Evolutionary conservation across 2,797 vertebrate genomes (phyloP).

Genomic region (Macropodus opercularis): DNA sequence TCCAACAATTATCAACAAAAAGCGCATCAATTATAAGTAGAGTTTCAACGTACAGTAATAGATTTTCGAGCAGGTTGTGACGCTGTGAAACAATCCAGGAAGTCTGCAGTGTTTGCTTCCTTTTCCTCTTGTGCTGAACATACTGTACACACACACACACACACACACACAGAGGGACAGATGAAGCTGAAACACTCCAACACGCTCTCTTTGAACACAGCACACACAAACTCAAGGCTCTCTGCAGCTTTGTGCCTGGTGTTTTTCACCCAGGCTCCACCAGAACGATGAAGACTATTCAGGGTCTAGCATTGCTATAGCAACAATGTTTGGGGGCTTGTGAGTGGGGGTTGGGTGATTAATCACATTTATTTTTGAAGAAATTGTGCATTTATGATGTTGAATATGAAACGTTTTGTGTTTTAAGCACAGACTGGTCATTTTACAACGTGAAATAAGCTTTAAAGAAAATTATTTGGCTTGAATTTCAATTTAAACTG

Average conservation of each 20-base stretch:
- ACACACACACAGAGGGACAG: slow-evolving; percentile 10
- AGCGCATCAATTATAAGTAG: too few relatives aligned
- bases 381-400: background rate
- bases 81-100: background rate
- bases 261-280: slow-evolving; percentile 13
- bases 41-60: too few relatives aligned
- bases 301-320: slow-evolving; percentile 59
- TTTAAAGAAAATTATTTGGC: background rate
- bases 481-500: too few relatives aligned
- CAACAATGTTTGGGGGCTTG: slow-evolving; percentile 55
- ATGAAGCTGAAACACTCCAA: slow-evolving; percentile 11
- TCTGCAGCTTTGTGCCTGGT: slow-evolving; percentile 23
- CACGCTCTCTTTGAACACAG: slow-evolving; percentile 4
- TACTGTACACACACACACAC: too few relatives aligned
- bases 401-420: background rate
- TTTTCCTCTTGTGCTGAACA: too few relatives aligned
- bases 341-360: slow-evolving; percentile 30
- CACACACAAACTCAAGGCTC: slow-evolving; percentile 34
- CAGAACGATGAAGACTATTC: slow-evolving; percentile 36
- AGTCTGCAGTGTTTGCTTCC: background rate
- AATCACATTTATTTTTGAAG: slow-evolving; percentile 15
- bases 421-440: background rate
- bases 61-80: too few relatives aligned
- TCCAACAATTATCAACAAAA: too few relatives aligned
- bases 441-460: background rate